Evolutionary conservation across 2,888 invertebrate genomes (phyloP).

Genomic region (Aplocera efformata): DNA sequence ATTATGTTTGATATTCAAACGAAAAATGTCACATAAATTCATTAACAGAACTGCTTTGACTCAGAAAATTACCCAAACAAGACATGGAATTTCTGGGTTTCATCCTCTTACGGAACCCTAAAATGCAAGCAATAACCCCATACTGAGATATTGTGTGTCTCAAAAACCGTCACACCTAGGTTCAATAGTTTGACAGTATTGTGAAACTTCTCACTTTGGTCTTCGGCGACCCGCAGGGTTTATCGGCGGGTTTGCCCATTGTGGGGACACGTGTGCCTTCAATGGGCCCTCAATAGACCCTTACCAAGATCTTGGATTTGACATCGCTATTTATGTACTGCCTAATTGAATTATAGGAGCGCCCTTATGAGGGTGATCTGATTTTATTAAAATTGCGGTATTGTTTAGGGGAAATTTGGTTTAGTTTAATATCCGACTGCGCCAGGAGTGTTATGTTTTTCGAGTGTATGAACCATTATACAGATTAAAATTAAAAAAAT

Average conservation of each 20-base stretch:
- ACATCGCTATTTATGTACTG: slow-evolving; percentile 66
- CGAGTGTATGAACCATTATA: too few species aligned
- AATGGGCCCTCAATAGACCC: slow-evolving; percentile 48
- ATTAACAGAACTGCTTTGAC: too few species aligned
- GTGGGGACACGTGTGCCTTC: slow-evolving; percentile 64
- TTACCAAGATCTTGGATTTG: slow-evolving; percentile 45
- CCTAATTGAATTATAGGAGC: slow-evolving; percentile 73
- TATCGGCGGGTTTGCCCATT: slow-evolving; percentile 59
- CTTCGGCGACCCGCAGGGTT: slow-evolving; percentile 65
- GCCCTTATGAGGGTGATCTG: slow-evolving; percentile 53
- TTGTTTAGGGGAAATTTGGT: slow-evolving; percentile 10
- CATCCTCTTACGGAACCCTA: slow-evolving; percentile 39
- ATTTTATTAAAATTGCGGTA: slow-evolving; percentile 44
- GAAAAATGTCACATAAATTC: too few species aligned
- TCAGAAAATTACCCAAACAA: too few species aligned
- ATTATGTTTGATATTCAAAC: too few species aligned
- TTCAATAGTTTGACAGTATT: slow-evolving; percentile 70
- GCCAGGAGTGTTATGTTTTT: too few species aligned
- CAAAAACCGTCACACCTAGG: slow-evolving; percentile 61
- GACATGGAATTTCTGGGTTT: too few species aligned
- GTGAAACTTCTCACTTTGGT: slow-evolving; percentile 67
- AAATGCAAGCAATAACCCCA: slow-evolving; percentile 55
- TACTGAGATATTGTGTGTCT: slow-evolving; percentile 62
- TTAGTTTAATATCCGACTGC: too few species aligned
- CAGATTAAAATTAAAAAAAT: too few species aligned